Base-by-base conservation (phyloP, 2,797 vertebrate species). In the Cuniculus paca region DNA sequence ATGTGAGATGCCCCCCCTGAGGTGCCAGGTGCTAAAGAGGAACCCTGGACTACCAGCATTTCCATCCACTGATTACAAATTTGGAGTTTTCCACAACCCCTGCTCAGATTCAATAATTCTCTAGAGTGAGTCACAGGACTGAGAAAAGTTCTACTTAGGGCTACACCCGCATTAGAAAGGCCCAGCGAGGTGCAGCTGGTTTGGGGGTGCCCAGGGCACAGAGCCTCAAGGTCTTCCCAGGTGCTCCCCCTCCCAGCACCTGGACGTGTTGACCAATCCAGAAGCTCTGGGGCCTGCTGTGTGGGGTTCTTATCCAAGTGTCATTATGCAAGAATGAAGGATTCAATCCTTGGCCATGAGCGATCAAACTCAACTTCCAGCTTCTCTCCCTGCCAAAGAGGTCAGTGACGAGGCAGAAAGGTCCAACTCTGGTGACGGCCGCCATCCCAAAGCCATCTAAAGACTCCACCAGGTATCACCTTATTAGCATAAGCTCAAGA, bases 151-250 rank as follows among this genome's bases (percentile, higher is more conserved):
- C 60, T n/a, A 48, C 39, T 22, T 48, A 34, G 8, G 12, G 65
- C 26, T 17, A 26, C 34, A 68, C 61, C 34, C 24, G 36, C n/a
- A 68, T 26, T 24, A 48, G 42, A 17, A 17, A 85, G 60, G 34
- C 16, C 31, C 3, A 16, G 28, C 2, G 12, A 26, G 45, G 22
- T 52, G n/a, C 7, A 52, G 82, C 31, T 3, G 31, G 31, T 48
- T 14, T 48, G 34, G 34, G 63, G 2, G 5, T 5, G 7, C 3
- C 6, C 0, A 56, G 11, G 36, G 26, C 31, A 17, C n/a, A 8
- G 65, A 72, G 84, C 68, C 31, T 22, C 52, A 3, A 0, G 13
- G 11, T 31, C 22, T 52, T n/a, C n/a, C 61, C 34, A 50, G 20
- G 20, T 24, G 45, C n/a, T n/a, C 20, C 60, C 42, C 45, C 48